Conservation (phyloP, 2,113 vertebrate genomes). For the Perccottus glenii region DNA sequence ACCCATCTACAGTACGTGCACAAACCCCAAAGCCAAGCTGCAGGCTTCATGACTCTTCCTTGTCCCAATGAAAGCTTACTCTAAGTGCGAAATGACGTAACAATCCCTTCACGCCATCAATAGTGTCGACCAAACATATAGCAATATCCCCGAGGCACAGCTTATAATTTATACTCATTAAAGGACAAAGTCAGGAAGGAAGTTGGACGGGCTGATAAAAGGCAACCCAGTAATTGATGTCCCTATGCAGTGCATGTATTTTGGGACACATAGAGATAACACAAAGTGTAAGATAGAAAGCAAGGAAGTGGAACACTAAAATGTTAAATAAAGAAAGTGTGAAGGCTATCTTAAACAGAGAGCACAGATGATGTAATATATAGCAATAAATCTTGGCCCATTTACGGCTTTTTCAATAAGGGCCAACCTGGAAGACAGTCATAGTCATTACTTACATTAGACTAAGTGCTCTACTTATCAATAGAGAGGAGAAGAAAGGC, state of each 20-base stretch:
- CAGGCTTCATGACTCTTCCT: slow-evolving; percentile 22
- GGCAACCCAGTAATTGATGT: background rate
- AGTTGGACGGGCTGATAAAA: background rate
- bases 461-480: slow-evolving; percentile 64
- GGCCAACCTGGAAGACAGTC: slow-evolving; percentile 50
- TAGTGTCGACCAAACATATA: slow-evolving; percentile 14
- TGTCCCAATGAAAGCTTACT: slow-evolving; percentile 30
- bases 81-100: slow-evolving; percentile 31
- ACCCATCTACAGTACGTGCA: background rate
- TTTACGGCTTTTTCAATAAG: slow-evolving; percentile 55
- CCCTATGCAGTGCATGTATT: background rate
- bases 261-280: background rate
- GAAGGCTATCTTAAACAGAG: background rate
- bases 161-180: slow-evolving; percentile 68
- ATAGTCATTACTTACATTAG: slow-evolving; percentile 61
- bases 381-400: slow-evolving; percentile 50
- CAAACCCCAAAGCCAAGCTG: slow-evolving; percentile 21
- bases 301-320: slow-evolving; percentile 3
- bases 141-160: slow-evolving; percentile 41
- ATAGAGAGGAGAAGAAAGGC: slow-evolving; percentile 2
- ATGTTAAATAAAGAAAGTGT: slow-evolving; percentile 13
- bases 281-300: background rate
- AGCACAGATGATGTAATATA: slow-evolving; percentile 48
- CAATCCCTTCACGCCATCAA: slow-evolving; percentile 38
- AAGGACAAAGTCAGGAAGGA: slow-evolving; percentile 15